Conservation (phyloP, 2,888 invertebrate genomes). For the Adela reaumurella region DNA sequence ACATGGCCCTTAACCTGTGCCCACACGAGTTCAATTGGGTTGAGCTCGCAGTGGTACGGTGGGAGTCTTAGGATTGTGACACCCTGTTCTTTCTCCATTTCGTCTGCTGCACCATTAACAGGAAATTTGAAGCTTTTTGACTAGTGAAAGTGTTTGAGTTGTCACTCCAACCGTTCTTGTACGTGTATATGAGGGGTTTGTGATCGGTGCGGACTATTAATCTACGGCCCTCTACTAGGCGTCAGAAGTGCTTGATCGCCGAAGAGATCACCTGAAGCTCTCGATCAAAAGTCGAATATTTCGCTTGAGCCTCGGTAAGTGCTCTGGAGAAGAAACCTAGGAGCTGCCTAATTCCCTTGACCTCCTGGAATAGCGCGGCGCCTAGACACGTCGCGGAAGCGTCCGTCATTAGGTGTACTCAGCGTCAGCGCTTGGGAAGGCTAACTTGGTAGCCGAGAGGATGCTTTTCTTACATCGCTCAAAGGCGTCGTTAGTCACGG, state of each 20-base stretch:
- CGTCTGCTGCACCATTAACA: too few species aligned
- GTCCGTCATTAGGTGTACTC: constrained; percentile 7
- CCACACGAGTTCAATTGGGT: too few species aligned
- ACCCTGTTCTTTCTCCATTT: too few species aligned
- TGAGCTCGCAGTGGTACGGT: too few species aligned
- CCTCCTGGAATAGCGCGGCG: constrained; percentile 5
- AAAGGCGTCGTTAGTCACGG: constrained; percentile 2
- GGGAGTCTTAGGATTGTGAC: too few species aligned
- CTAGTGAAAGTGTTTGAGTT: too few species aligned
- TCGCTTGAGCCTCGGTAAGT: constrained; percentile 7
- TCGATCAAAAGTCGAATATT: constrained; percentile 10
- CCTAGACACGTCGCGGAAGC: constrained; percentile 6
- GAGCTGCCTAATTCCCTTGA: constrained; percentile 6
- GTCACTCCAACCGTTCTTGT: neutral
- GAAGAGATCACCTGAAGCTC: constrained; percentile 10
- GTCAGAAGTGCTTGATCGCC: constrained; percentile 7
- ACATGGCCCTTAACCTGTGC: too few species aligned
- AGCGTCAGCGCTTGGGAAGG: constrained; percentile 1
- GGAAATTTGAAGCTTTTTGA: too few species aligned
- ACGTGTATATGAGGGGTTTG: constrained; percentile 1
- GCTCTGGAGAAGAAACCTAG: constrained; percentile 9
- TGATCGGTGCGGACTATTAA: constrained; percentile 7
- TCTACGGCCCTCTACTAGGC: constrained; percentile 5
- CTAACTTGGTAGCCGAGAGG: constrained; percentile 1
- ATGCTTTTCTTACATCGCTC: constrained; percentile 4